Base-by-base conservation (phyloP, 2,888 invertebrate genomes). In the Harpagoxenus sublaevis region DNA sequence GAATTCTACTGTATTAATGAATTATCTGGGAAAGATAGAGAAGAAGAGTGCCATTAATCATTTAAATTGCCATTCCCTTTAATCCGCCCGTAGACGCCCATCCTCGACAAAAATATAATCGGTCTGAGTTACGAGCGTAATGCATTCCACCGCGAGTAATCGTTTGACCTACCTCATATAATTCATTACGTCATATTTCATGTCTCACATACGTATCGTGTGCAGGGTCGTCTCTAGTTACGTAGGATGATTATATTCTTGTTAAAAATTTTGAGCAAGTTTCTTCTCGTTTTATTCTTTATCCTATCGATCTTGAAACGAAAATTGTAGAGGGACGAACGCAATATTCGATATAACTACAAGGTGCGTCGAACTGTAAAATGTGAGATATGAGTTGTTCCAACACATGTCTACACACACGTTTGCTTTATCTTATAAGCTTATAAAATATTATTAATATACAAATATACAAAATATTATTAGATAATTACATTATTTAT, bases 21-120 rank as follows among this genome's bases (percentile, higher is more conserved):
- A 71, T 79, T 79, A 71, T 79, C 60, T 48, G 35, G 18, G 18
- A 48, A 60, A 79, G 73, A 57, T 39, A 28, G 48, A 71, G 60
- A 60, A 71, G 73, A 79, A 71, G 79, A 48, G 48, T 18, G 57
- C 60, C 60, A 79, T 79, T 79, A 79, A 79, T 79, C 60, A 79
- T 71, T 71, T 71, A 79, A 79, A 79, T 79, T 71, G 79, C 79
- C 23, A 31, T 70, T 81, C 79, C 79, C 73, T 81, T 81, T 81
- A 81, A 81, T 81, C 60, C 73, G 73, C 39, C 48, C 60, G 60
- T 48, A 60, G 48, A 81, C 57, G 60, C 12, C 18, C 15, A 18
- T 39, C 31, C 48, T 71, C 79, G 79, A 79, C 79, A 81, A 81
- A 81, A 81, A 60, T 81, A 81, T 81, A 81, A 81, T 81, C 79